phyloP scores from a whole-genome alignment of 2,888 invertebrate species.

The Drosophila colorata region DNA sequence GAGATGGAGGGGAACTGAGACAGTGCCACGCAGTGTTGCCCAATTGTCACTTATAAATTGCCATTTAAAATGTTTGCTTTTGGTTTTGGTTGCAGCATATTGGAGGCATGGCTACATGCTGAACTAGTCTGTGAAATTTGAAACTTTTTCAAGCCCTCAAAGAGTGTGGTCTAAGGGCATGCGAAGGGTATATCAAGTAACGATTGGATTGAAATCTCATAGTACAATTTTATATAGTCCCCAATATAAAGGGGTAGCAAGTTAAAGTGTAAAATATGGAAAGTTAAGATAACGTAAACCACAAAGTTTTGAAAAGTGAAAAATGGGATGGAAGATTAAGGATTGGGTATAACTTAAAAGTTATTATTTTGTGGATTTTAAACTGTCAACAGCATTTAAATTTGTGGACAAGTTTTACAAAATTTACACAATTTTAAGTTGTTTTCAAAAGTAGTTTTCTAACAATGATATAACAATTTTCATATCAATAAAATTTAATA shows the following conservation, averaged over 20 bases:
- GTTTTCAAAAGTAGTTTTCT: no score
- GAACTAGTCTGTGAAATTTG: constrained; percentile 37
- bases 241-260: neutral
- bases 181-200: constrained; percentile 15
- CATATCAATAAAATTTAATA: no score
- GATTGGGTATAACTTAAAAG: no score
- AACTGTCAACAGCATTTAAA: no score
- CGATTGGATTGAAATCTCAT: constrained; percentile 11
- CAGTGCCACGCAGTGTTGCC: constrained; percentile 37
- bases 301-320: neutral
- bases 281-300: neutral
- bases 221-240: constrained; percentile 2
- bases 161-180: neutral
- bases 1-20: neutral
- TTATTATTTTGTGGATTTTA: no score
- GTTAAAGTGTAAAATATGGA: neutral
- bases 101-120: neutral
- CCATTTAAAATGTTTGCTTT: constrained; percentile 71
- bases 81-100: constrained; percentile 23
- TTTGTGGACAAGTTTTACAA: no score
- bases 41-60: constrained; percentile 78
- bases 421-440: no score
- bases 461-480: no score
- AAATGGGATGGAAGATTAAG: neutral
- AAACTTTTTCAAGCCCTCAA: constrained; percentile 30